Evolutionary conservation across 2,888 invertebrate species (phyloP), one percentile per base, ranked within the genome.

Genomic region (Pheosia gnoma): DNA sequence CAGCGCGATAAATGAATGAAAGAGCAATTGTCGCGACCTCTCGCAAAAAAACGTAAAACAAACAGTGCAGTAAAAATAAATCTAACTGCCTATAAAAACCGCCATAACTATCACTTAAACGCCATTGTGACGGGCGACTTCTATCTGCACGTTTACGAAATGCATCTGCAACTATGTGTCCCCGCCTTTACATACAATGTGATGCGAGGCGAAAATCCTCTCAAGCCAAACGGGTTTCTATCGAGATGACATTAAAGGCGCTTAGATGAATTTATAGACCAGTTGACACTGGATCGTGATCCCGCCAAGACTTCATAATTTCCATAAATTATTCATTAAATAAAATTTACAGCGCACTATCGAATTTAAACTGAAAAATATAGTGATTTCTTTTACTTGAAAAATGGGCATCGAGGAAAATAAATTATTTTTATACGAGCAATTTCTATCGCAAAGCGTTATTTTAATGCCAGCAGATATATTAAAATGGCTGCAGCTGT

Each of bases 91-190:
- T 86, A 93, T 94, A 94, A 94, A 94, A 91, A 88, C 81, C 90
- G 91, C 91, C 91, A 93, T 93, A 93, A 94, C 93, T 94, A 94
- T 94, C 93, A 93, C 93, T 93, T 93, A 92, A 89, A 87, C 87
- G 87, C 84, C 84, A 90, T 91, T 93, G 91, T 91, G 86, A 84
- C 79, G 77, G 78, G 74, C 71, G 80, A 80, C 83, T 82, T 89
- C 87, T 89, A 89, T 88, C 85, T 86, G 74, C 74, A 78, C 75
- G 78, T 82, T 82, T 82, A 77, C 83, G 73, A 85, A 87, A 85
- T 79, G 84, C 79, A 85, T 69, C 75, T 67, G 79, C 84, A 80
- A 90, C 88, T 83, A 78, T 84, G 88, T 90, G 76, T 67, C 60
- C 62, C 59, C 56, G 59, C 56, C 67, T 77, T 79, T 75, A 84